phyloP scores from a whole-genome alignment of 2,888 invertebrate species.

The Sminthurinus aureus region DNA sequence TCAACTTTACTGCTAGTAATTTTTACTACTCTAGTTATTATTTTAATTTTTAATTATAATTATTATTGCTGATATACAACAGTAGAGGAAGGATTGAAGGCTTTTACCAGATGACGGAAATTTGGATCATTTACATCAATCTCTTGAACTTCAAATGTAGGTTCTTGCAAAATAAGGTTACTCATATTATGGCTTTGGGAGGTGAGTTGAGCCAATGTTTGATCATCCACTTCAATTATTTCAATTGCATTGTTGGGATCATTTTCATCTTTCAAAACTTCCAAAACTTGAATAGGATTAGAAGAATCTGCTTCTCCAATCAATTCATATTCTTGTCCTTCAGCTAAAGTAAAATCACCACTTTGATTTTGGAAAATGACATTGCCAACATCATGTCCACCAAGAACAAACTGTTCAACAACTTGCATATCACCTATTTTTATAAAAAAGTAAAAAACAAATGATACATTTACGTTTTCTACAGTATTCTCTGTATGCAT shows the following conservation, averaged over 20 bases:
- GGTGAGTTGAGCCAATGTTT: slow-evolving; percentile 53
- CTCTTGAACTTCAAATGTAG: slow-evolving; percentile 48
- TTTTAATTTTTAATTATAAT: background rate
- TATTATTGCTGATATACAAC: slow-evolving; percentile 31
- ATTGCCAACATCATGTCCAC: slow-evolving; percentile 44
- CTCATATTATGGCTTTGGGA: slow-evolving; percentile 44
- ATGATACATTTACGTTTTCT: background rate
- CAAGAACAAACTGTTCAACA: slow-evolving; percentile 40
- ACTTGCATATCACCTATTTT: slow-evolving; percentile 40
- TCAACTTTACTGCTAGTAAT: background rate
- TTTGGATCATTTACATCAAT: slow-evolving; percentile 55
- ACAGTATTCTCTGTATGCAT: too few relatives aligned
- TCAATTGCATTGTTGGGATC: slow-evolving; percentile 44
- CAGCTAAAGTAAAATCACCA: slow-evolving; percentile 52
- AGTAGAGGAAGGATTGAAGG: slow-evolving; percentile 43
- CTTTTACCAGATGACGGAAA: slow-evolving; percentile 54
- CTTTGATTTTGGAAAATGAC: slow-evolving; percentile 42
- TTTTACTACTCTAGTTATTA: background rate
- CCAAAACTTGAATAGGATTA: slow-evolving; percentile 45
- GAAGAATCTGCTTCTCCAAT: slow-evolving; percentile 55
- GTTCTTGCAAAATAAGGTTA: slow-evolving; percentile 43
- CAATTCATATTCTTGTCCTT: slow-evolving; percentile 58
- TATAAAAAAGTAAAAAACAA: background rate
- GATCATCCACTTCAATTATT: slow-evolving; percentile 59
- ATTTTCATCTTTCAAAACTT: slow-evolving; percentile 42